Percentiles rank a stretch among this genome's conserved stretches.
Evolutionary conservation across 2,797 vertebrate genomes (phyloP).

Genomic region (Moxostoma hubbsi): DNA sequence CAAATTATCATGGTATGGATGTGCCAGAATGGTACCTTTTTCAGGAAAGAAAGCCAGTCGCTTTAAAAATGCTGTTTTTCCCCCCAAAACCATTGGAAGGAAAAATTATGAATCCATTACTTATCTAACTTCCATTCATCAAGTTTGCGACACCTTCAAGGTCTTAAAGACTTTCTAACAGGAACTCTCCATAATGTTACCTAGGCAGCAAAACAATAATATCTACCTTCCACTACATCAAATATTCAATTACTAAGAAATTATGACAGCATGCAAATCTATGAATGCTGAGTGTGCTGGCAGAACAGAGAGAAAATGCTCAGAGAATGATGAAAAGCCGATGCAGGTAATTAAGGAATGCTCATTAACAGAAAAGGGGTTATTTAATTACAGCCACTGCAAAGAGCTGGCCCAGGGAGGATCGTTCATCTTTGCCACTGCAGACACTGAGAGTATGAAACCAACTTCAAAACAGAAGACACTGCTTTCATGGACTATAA

Average conservation of each 20-base stretch:
- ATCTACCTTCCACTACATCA: conserved; percentile 8
- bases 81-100: background rate
- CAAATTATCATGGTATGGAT: background rate
- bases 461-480: conserved; percentile 17
- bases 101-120: background rate
- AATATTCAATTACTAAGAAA: background rate
- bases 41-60: background rate
- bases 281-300: background rate
- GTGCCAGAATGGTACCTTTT: background rate
- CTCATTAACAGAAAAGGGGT: conserved; percentile 49
- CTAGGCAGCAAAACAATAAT: conserved; percentile 4
- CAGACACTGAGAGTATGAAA: conserved; percentile 5
- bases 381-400: conserved; percentile 50
- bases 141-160: background rate
- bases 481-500: background rate
- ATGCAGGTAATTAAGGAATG: conserved; percentile 46
- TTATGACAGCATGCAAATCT: background rate
- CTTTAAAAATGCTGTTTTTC: background rate
- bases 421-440: conserved; percentile 30
- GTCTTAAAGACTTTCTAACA: background rate
- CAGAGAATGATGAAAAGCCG: conserved; percentile 15
- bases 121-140: background rate
- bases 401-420: background rate
- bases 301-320: background rate
- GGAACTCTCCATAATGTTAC: background rate